Evolutionary conservation across 2,113 vertebrate genomes (phyloP).

Genomic region (Chionomys nivalis): DNA sequence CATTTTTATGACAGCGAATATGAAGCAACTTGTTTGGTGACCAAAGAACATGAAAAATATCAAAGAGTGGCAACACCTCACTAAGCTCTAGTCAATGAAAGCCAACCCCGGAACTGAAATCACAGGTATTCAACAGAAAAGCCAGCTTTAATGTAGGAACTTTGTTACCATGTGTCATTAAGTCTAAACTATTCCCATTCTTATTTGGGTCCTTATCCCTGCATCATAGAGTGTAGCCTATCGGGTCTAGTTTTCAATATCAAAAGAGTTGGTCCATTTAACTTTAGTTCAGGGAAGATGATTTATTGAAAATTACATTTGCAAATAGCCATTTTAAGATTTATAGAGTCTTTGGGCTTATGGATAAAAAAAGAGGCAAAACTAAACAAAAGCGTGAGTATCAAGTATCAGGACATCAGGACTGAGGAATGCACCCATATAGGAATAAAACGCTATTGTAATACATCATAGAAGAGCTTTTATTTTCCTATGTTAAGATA

Average conservation of each 20-base stretch:
- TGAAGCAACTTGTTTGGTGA: background rate
- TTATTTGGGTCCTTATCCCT: background rate
- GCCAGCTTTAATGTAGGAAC: background rate
- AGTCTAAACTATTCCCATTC: background rate
- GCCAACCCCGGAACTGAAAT: background rate
- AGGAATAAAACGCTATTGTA: background rate
- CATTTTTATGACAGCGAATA: background rate
- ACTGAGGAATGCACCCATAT: background rate
- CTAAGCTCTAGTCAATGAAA: background rate
- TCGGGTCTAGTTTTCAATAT: background rate
- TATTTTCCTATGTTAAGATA: background rate
- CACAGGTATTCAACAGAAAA: background rate
- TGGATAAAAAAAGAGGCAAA: background rate
- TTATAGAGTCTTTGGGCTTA: background rate
- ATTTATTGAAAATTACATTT: constrained; percentile 6
- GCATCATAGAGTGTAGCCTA: background rate
- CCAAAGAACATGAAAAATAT: background rate
- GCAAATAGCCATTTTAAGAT: background rate
- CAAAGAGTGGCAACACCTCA: background rate
- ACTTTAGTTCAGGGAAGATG: background rate
- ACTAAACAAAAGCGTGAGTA: background rate
- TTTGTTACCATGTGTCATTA: background rate
- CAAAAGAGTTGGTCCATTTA: background rate
- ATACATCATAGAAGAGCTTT: background rate
- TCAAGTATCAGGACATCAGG: background rate